A percentile compares a stretch with the other conserved stretches of the same genome.
Conservation (phyloP, 53 echinoderm and acorn worm species). For the Temnopleurus reevesii region DNA sequence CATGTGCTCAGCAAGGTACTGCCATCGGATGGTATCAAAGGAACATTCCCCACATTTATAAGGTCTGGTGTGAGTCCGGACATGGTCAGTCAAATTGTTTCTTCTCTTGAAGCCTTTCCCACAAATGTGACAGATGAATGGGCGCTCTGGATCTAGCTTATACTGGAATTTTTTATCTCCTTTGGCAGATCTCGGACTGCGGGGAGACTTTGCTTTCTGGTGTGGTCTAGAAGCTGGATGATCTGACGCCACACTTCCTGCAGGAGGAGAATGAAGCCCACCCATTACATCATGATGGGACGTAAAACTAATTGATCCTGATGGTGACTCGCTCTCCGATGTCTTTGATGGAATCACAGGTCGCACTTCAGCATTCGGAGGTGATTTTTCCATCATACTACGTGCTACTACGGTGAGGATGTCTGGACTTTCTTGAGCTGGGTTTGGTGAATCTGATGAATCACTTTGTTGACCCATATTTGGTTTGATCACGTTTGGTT, state of each 20-base stretch:
- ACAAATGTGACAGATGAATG: slow-evolving; percentile 95
- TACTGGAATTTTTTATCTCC: not conserved
- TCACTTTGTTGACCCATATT: slow-evolving; percentile 46
- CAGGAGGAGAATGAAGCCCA: slow-evolving; percentile 42
- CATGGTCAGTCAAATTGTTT: slow-evolving; percentile 94
- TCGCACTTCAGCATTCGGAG: slow-evolving; percentile 45
- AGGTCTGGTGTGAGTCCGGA: slow-evolving; percentile 91
- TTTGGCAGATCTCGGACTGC: slow-evolving; percentile 55
- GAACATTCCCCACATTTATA: slow-evolving; percentile 96
- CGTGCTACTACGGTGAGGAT: slow-evolving; percentile 16
- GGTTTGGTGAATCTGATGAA: not conserved
- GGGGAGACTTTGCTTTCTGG: slow-evolving; percentile 43
- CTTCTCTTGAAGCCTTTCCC: slow-evolving; percentile 95
- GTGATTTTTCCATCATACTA: not conserved
- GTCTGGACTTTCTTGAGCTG: slow-evolving; percentile 9
- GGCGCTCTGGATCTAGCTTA: slow-evolving; percentile 74
- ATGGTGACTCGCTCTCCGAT: not conserved
- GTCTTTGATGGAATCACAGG: not conserved
- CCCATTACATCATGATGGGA: not conserved
- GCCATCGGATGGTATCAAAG: slow-evolving; percentile 97
- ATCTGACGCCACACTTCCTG: not conserved
- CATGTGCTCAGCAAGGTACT: slow-evolving; percentile 94
- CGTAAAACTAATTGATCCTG: not conserved
- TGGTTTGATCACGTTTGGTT: slow-evolving; percentile 51
- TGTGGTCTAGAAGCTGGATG: slow-evolving; percentile 5